These are phyloP conservation scores for Eremobia ochroleuca DNA, from an alignment of 2,888 invertebrate species.

Conservation along the genomic window DNA sequence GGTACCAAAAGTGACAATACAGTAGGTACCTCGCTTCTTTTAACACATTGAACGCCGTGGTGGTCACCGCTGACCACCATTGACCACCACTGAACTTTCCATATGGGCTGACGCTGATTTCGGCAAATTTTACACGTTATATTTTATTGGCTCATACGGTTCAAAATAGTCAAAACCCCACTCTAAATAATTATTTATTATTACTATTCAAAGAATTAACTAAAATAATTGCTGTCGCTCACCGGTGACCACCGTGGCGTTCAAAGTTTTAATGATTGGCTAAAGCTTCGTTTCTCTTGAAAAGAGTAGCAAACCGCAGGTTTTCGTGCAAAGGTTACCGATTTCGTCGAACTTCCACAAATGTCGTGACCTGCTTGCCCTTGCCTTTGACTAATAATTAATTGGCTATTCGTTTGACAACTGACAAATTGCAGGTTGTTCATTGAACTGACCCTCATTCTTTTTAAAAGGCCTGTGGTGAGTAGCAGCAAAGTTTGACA, in stretches of 20 bases:
- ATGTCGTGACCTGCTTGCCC: not conserved
- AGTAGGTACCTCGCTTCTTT: not conserved
- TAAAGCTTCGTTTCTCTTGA: not conserved
- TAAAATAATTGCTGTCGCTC: too few relatives aligned
- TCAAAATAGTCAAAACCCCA: too few relatives aligned
- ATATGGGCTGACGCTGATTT: too few relatives aligned
- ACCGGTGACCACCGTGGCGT: too few relatives aligned
- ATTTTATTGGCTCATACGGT: too few relatives aligned
- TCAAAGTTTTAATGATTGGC: too few relatives aligned
- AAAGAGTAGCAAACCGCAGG: constrained; percentile 17
- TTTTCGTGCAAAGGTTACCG: constrained; percentile 17
- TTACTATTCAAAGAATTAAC: too few relatives aligned
- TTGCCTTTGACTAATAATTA: not conserved
- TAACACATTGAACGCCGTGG: too few relatives aligned
- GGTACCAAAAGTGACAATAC: constrained; percentile 3
- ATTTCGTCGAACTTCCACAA: not conserved
- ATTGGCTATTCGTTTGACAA: not conserved
- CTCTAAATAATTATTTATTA: too few relatives aligned
- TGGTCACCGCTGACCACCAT: too few relatives aligned
- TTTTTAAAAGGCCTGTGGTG: not conserved
- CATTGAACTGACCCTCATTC: constrained; percentile 6
- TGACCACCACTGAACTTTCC: too few relatives aligned
- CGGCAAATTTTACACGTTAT: too few relatives aligned
- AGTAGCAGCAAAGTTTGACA: not conserved
- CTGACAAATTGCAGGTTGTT: constrained; percentile 9